A percentile compares a stretch with the other conserved stretches of the same genome.
phyloP scores from a whole-genome alignment of 2,888 invertebrate species.

The Saturnia pavonia region DNA sequence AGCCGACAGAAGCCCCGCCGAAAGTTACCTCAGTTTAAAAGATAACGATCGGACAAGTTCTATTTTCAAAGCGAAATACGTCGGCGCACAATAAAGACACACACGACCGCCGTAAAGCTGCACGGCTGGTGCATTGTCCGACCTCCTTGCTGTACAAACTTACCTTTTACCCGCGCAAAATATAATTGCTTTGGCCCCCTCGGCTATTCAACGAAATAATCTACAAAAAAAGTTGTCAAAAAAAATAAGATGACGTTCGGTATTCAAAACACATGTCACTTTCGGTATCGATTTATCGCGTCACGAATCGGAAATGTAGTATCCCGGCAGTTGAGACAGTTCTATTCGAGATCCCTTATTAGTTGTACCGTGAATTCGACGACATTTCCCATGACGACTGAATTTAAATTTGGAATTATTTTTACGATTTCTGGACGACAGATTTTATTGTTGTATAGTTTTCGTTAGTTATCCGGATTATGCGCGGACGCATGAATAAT shows the following conservation, averaged over 20 bases:
- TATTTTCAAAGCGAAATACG: slow-evolving; percentile 55
- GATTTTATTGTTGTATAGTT: slow-evolving; percentile 54
- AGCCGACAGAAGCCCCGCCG: slow-evolving; percentile 23
- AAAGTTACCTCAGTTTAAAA: slow-evolving; percentile 39
- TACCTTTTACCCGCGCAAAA: slow-evolving; percentile 54
- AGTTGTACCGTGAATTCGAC: slow-evolving; percentile 67
- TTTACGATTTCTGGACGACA: slow-evolving; percentile 63
- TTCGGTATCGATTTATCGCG: slow-evolving; percentile 72
- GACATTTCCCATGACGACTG: slow-evolving; percentile 78
- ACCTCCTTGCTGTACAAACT: slow-evolving; percentile 56
- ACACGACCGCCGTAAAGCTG: slow-evolving; percentile 68
- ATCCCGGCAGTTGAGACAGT: slow-evolving; percentile 43
- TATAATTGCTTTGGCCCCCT: slow-evolving; percentile 78
- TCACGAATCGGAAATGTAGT: slow-evolving; percentile 56
- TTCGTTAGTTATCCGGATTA: slow-evolving; percentile 72
- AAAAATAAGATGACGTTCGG: slow-evolving; percentile 63
- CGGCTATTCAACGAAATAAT: slow-evolving; percentile 47
- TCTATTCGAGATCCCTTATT: slow-evolving; percentile 63
- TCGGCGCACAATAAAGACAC: slow-evolving; percentile 56
- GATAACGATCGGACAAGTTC: slow-evolving; percentile 50
- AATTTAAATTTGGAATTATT: slow-evolving; percentile 65
- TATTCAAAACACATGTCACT: slow-evolving; percentile 80
- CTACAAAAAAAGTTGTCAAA: slow-evolving; percentile 47
- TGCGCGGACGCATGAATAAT: slow-evolving; percentile 57
- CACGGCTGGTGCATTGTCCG: slow-evolving; percentile 59